phyloP scores from a whole-genome alignment of 2,113 vertebrate genomes.

The Trachemys scripta region DNA sequence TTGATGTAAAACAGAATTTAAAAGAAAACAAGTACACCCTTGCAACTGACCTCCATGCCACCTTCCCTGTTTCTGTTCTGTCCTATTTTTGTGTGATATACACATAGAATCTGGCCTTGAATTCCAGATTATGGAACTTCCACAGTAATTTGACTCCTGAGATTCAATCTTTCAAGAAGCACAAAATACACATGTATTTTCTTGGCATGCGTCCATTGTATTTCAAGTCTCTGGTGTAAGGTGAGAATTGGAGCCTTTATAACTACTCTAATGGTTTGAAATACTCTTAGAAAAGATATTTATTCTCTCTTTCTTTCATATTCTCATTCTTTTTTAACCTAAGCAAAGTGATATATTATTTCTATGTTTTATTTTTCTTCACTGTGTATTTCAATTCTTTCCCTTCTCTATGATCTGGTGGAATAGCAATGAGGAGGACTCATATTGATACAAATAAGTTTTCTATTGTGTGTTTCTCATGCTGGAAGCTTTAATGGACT shows the following conservation, averaged over 20 bases:
- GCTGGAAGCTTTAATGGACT: background rate
- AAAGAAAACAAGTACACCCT: fast-evolving
- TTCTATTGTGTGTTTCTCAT: background rate
- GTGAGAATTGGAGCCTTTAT: background rate
- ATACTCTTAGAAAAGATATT: background rate
- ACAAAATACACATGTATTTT: background rate
- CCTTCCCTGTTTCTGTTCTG: background rate
- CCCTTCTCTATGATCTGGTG: background rate
- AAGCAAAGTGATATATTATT: background rate
- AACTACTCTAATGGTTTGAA: background rate
- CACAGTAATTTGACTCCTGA: background rate
- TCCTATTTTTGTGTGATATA: background rate
- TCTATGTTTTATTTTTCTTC: background rate
- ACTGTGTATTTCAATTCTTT: background rate
- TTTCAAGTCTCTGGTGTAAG: background rate
- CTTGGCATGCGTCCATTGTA: background rate
- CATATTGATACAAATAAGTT: background rate
- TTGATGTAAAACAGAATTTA: background rate
- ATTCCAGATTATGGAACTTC: background rate
- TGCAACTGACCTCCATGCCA: background rate
- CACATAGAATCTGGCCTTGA: background rate
- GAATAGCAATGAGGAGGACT: background rate
- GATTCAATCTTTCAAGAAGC: background rate
- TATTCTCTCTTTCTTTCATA: background rate
- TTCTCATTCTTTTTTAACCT: background rate